Conservation (phyloP, 2,888 invertebrate genomes). For the Dione vanillae region DNA sequence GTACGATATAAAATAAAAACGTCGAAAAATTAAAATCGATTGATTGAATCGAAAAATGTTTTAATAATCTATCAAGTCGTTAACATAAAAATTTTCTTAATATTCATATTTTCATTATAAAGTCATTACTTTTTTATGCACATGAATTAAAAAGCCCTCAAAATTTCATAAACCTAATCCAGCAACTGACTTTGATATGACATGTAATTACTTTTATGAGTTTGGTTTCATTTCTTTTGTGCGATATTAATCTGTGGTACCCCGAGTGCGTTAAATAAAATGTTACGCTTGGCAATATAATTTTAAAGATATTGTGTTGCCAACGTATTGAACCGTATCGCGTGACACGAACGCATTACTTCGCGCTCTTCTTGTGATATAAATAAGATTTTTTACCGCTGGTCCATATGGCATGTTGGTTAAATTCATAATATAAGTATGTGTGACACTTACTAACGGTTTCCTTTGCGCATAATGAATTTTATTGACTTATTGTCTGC, state of each 20-base stretch:
- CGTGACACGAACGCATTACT: constrained; percentile 46
- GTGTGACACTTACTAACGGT: constrained; percentile 25
- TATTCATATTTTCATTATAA: not conserved
- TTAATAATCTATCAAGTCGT: not conserved
- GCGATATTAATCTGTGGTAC: constrained; percentile 43
- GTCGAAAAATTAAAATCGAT: too few relatives aligned
- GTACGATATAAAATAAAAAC: too few relatives aligned
- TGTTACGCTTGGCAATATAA: constrained; percentile 47
- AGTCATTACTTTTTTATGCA: constrained; percentile 13
- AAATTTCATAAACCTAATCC: constrained; percentile 42
- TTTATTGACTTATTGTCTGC: not conserved
- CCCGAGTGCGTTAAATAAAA: constrained; percentile 43
- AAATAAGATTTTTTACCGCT: constrained; percentile 44
- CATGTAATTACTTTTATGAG: constrained; percentile 52
- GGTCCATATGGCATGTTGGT: constrained; percentile 25
- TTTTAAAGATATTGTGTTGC: constrained; percentile 46
- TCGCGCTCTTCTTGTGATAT: constrained; percentile 42
- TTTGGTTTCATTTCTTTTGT: constrained; percentile 41
- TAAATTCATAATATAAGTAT: constrained; percentile 11
- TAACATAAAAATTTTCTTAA: not conserved
- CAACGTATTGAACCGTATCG: constrained; percentile 40
- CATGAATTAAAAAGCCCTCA: constrained; percentile 21
- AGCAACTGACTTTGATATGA: constrained; percentile 46
- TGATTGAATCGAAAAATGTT: not conserved
- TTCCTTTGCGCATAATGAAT: not conserved